Base-by-base conservation (phyloP, 1,140 invertebrate species). In the Sminthurides bifidus region DNA sequence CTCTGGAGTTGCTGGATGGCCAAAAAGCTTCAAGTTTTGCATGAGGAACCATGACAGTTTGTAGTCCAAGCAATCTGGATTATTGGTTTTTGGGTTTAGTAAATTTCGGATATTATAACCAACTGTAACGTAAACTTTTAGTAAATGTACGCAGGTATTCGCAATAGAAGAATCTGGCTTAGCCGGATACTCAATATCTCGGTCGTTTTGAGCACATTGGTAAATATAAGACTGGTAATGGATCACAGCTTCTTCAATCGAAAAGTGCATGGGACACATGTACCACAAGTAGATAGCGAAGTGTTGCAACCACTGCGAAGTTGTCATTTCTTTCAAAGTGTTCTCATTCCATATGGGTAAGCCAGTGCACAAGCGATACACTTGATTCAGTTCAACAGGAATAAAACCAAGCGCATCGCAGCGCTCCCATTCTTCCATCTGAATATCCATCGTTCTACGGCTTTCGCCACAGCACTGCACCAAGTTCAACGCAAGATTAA, bases 231-330 rank as follows among this genome's bases (percentile, higher is more conserved):
- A n/a, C 21, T 58, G 55, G 27, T 40, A 54, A 29, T 27, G 1
- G 15, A 26, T 50, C 31, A 61, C 54, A 45, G 50, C 33, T 46
- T 50, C 45, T 17, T 38, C n/a, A 37, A 58, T 35, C 3, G 24
- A 23, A 19, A 24, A 27, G 15, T 58, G 19, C 4, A 40, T 15
- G 4, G 62, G 59, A n/a, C 31, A 30, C 23, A 45, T 35, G 38
- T 64, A 64, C 62, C 62, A 64, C 27, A 64, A 30, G 37, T 61
- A 60, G 3, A 60, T 37, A 0, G 62, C 62, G 44, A 64, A 64
- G 29, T 60, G 48, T 26, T 61, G 56, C 2, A 64, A 44, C 62
- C 62, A 64, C 2, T 64, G 52, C 12, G 19, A 52, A 24, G 59
- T 58, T 8, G 40, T 61, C 58, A 64, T 64, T 8, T 35, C n/a